Conservation (phyloP, 2,113 vertebrate genomes). For the Hippoglossus stenolepis region DNA sequence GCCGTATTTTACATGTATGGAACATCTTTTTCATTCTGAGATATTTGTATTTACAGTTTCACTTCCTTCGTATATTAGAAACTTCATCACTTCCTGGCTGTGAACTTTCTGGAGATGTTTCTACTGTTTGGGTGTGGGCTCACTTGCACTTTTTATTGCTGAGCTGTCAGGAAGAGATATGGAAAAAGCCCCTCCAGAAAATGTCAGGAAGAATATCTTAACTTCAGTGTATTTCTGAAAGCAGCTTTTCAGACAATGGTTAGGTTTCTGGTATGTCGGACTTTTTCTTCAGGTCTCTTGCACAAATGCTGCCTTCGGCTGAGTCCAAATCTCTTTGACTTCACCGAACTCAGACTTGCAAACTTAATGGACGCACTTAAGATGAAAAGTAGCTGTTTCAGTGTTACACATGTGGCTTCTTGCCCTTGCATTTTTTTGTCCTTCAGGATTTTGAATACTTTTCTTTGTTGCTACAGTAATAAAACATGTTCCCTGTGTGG, state of each 20-base stretch:
- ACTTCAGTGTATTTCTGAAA: neutral
- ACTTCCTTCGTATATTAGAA: no score
- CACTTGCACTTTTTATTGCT: neutral
- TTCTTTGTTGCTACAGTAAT: constrained; percentile 14
- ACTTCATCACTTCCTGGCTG: no score
- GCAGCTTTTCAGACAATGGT: neutral
- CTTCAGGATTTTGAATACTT: constrained; percentile 13
- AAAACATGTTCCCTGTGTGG: constrained; percentile 24
- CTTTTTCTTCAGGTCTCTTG: neutral
- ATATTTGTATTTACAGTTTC: no score
- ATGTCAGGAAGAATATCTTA: neutral
- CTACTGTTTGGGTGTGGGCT: no score
- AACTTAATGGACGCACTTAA: neutral
- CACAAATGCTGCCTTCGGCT: neutral
- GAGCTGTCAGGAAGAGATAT: no score
- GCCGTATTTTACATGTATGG: no score
- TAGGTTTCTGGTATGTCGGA: neutral
- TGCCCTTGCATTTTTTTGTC: constrained; percentile 22
- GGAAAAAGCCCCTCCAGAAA: no score
- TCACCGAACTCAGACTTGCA: neutral
- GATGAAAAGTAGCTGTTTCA: neutral
- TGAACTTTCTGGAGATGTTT: no score
- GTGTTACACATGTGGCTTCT: neutral
- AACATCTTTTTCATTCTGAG: no score
- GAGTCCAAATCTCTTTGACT: neutral